Base-by-base conservation (phyloP, 2,113 vertebrate genomes). In the Motacilla alba region DNA sequence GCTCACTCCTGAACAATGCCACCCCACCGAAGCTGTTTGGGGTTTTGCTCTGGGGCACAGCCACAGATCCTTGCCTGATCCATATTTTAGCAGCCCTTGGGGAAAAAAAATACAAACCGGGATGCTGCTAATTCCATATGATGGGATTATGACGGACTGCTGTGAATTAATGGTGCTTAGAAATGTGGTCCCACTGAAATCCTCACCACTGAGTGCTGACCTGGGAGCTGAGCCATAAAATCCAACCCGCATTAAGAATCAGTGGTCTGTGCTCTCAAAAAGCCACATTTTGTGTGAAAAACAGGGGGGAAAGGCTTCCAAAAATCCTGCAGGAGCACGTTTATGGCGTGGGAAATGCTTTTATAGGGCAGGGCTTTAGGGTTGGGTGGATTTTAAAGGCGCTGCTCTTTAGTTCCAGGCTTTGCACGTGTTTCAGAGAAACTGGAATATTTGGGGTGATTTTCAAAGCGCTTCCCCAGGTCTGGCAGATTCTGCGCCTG, bases 141-240 rank as follows among this genome's bases (percentile, higher is more conserved):
- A 60, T 26, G 66, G 82, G 94, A 60, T 94, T 35, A 15, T 60
- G 49, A 88, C 46, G 88, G 50, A 73, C 78, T 79, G 62, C 1
- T 7, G 15, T 20, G 75, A 86, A 69, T 93, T 85, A 83, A 88
- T 50, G 92, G 69, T 11, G 84, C 84, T 74, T 33, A 39, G 69
- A 67, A 86, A 67, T 17, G 55, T 2, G 60, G 56, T 15, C 74
- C 94, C 70, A 15, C 26, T 37, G 88, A 74, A 94, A 88, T 64
- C 85, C 67, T 64, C 37, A 63, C 22, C 67, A 6, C 49, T 2
- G 37, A 63, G 9, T 10, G 73, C 63, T 60, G 60, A 60, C 87
- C 62, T 66, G 82, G 70, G 20, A 88, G 85, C 87, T 76, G 92
- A 96, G 92, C 88, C 79, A 66, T 37, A 50, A 91, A 90, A 87